Evolutionary conservation across 2,888 invertebrate species (phyloP), one percentile per base, ranked within the genome.

Genomic region (Protula sp.): DNA sequence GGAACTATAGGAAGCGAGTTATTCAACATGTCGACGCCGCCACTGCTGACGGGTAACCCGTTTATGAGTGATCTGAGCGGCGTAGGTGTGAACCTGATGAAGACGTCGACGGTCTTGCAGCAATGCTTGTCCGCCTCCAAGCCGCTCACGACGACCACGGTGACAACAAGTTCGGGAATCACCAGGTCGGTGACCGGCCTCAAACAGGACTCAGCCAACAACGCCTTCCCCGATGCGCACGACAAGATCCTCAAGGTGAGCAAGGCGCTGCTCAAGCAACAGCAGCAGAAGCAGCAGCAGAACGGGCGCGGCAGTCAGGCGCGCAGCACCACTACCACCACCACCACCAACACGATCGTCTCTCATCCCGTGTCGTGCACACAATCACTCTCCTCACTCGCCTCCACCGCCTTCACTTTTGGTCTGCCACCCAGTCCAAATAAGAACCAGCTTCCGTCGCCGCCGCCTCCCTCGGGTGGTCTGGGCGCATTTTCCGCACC

Each of bases 361-460:
- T 3, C 22, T 29, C 30, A 5, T 19, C 54, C 19, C 54, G 24
- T 24, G n/a, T n/a, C 38, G 26, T 22, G 53, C 51, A 47, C 28
- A 24, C 54, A 62, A 45, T n/a, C 90, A 86, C 55, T 91, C 90
- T 30, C 45, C n/a, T 2, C 14, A 5, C 64, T 88, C 85, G 52
- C 85, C 88, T 66, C 61, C 56, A 38, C 66, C 63, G 27, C 66
- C 50, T 28, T 67, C 38, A 38, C 38, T 19, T 38, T 38, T 38
- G 38, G 38, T 19, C 19, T 38, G 38, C 38, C 38, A 9, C 19
- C 38, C 9, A 9, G 9, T 19, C 19, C 19, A 38, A 38, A 38
- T 38, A 38, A 38, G 38, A 38, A 38, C 9, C 29, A 50, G 50
- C 29, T 28, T 53, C 5, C 5, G 28, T 53, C 53, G 5, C 22